Evolutionary conservation across 2,888 invertebrate species (phyloP), one percentile per base, ranked within the genome.

Genomic region (Cryptosula pallasiana): DNA sequence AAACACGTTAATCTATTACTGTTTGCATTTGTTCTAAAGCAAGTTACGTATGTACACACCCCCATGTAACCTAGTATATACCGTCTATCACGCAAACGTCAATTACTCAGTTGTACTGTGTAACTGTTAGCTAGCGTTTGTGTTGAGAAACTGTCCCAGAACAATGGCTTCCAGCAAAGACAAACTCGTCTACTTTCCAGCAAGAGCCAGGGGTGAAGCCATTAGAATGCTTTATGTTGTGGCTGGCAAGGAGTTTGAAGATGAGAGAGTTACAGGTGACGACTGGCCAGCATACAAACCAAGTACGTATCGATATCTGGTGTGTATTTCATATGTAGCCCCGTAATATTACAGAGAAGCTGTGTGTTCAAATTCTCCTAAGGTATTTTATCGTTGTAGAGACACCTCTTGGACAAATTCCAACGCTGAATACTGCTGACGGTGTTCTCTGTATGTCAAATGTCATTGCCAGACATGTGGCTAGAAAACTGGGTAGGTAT

Each of bases 171-270:
- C 27, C 29, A 29, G 5, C 32, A 27, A 63, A 32, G 63, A 63
- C 63, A 63, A 63, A 32, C 32, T 63, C 29, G 25, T 63, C 9
- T 63, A 63, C 32, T 34, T 63, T 32, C 9, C 20, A 9, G 32
- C 34, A 3, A 63, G 32, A 63, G 63, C 63, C 32, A 63, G 63
- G n/a, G 63, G 63, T 2, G 63, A 63, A 63, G 63, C 63, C 34
- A 63, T 63, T n/a, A 63, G 63, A 32, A 25, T 63, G 63, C 32
- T 63, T 9, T 63, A 63, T n/a, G 63, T 32, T 32, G 32, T 63
- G 20, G 63, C 25, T 32, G 63, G 63, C 25, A 32, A 63, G 34
- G n/a, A 63, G 63, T 63, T 32, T 63, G 63, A 63, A 2, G 63
- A 63, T 34, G n/a, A 27, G n/a, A 2, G 63, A 32, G n/a, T 63